Percentiles rank a stretch among this genome's conserved stretches.
Conservation (phyloP, 1,140 invertebrate species). For the Caenorhabditis elegans region WBcel235 BX284602.5:7604001-7604500, state of each 20-base stretch:
- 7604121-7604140: too few relatives aligned
- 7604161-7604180: conserved; percentile 6
- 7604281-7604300: conserved; percentile 34
- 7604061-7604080: not conserved
- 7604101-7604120: not conserved
- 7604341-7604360: conserved; percentile 51
- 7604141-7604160: conserved; percentile 4
- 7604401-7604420: conserved; percentile 11
- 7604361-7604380: conserved; percentile 47
- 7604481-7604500: conserved; percentile 49
- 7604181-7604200: not conserved
- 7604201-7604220: not conserved
- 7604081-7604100: not conserved
- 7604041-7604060: not conserved
- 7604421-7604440: not conserved
- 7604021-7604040: not conserved
- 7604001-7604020: not conserved
- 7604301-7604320: conserved; percentile 48
- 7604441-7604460: not conserved
- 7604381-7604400: not conserved
- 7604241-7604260: not conserved
- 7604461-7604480: conserved; percentile 48
- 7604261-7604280: conserved; percentile 1
- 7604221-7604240: not conserved
- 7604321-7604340: conserved; percentile 45